Evolutionary conservation across 2,888 invertebrate species (phyloP).

Genomic region (Acleris sparsana): DNA sequence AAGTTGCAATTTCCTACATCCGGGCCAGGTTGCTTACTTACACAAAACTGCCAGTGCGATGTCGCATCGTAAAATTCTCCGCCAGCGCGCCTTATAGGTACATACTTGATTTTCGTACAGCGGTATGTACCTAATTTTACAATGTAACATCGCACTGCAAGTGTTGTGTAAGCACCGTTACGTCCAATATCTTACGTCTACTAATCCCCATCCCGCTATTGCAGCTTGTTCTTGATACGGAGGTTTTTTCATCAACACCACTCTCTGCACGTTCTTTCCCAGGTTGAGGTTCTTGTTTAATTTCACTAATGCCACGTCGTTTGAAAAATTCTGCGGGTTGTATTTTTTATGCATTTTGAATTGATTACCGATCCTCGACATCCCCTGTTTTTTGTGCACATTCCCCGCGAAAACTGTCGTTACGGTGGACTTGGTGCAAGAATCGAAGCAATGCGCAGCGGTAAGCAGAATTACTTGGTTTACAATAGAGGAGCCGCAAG

Average conservation of each 20-base stretch:
- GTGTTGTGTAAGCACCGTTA: too few species aligned
- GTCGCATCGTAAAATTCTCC: too few species aligned
- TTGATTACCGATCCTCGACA: too few species aligned
- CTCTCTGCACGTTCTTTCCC: neutral
- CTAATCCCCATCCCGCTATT: conserved; percentile 10
- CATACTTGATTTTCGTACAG: too few species aligned
- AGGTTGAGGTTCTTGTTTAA: neutral
- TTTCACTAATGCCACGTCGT: conserved; percentile 6
- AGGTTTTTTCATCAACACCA: conserved; percentile 1
- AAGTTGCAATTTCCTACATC: too few species aligned
- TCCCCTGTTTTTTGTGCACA: neutral
- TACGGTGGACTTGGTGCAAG: neutral
- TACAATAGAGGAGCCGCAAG: conserved; percentile 10
- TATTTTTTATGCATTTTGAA: neutral
- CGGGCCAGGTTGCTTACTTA: too few species aligned
- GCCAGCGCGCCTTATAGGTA: too few species aligned
- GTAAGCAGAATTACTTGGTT: conserved; percentile 9
- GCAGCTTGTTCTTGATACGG: neutral
- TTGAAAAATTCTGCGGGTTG: neutral
- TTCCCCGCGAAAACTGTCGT: neutral
- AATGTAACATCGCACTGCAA: too few species aligned
- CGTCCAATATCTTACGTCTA: neutral
- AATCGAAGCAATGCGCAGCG: conserved; percentile 4
- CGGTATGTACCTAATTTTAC: too few species aligned
- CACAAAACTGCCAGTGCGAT: too few species aligned